Base-by-base conservation (phyloP, 2,888 invertebrate species). In the Rhamphomyia laevipes region DNA sequence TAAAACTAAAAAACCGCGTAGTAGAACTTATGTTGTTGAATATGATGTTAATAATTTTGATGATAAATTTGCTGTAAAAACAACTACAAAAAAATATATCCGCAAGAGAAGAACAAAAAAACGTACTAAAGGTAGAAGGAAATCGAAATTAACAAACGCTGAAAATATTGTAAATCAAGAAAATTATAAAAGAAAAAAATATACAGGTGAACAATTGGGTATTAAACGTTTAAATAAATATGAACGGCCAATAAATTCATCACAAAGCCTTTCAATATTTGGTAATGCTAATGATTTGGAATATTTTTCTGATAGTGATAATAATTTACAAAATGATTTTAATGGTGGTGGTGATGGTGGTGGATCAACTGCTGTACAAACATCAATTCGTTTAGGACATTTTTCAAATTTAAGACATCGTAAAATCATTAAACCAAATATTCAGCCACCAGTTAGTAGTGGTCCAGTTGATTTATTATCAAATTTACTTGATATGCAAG, bases 401-500 rank as follows among this genome's bases (percentile, higher is more conserved):
- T 35, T 43, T n/a, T 12, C 43, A 15, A 23, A 48, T 11, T 31
- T 53, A 10, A 44, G 41, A n/a, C 42, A 49, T 23, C 16, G 48
- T 17, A 54, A 54, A 45, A 37, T 41, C 13, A 10, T 52, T 4
- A 37, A 51, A 11, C 23, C 13, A 46, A 45, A 5, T 27, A n/a
- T 44, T 40, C 48, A 49, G 16, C 43, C 50, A 42, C 51, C 57
- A 11, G 38, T 31, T 17, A 16, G 47, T n/a, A 38, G 53, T n/a
- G 70, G 73, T 11, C 70, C 76, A 1, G 55, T 65, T 3, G 84
- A 87, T 67, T 59, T 88, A 10, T 68, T 88, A 6, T 79, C 78
- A 30, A 78, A 75, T 58, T 86, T 88, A 56, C 69, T 88, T 59
- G 78, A 79, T 54, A 76, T 78, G 56, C 87, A 87, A 65, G 76